Base-by-base conservation (phyloP, 2,888 invertebrate genomes). In the Xanthorhoe designata region DNA sequence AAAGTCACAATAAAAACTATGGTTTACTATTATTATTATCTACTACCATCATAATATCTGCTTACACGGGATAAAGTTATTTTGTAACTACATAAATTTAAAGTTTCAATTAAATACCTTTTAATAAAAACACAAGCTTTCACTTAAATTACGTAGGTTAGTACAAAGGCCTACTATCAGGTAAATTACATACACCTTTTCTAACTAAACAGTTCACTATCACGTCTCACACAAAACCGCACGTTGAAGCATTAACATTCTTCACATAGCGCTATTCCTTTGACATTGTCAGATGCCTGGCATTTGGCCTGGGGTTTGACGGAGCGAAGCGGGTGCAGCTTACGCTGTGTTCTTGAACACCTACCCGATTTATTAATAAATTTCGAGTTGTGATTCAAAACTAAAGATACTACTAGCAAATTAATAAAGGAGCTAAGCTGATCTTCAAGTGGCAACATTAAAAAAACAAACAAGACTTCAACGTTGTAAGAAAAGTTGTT, bases 241-340 rank as follows among this genome's bases (percentile, higher is more conserved):
- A 65, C 54, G 60, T 52, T 70, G 61, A 38, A 73, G 70, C 73
- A 79, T 78, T 77, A 77, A 76, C 74, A 78, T 80, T 78, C 78
- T 76, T 75, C 74, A 70, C 76, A 77, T 80, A 77, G 69, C 74
- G 70, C 73, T 70, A 73, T 75, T 71, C 74, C 77, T 78, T 84
- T 84, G 82, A 78, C 78, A 80, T 77, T 80, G 81, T 75, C 76
- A 78, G 74, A 80, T 78, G 78, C 78, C 76, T 76, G 75, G 73
- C 68, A 79, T 78, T 78, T 60, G 60, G 52, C 49, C 38, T 18
- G 9, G 13, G 29, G 9, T 70, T 64, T 59, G 52, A 62, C 65
- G 68, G 13, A 64, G 53, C 57, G 1, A 42, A 59, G 56, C 51
- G 63, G 19, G 38, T 42, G 1, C 10, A 7, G 38, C 38, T 10